phyloP scores from a whole-genome alignment of 2,113 vertebrate species.

The Delphinapterus leucas region DNA sequence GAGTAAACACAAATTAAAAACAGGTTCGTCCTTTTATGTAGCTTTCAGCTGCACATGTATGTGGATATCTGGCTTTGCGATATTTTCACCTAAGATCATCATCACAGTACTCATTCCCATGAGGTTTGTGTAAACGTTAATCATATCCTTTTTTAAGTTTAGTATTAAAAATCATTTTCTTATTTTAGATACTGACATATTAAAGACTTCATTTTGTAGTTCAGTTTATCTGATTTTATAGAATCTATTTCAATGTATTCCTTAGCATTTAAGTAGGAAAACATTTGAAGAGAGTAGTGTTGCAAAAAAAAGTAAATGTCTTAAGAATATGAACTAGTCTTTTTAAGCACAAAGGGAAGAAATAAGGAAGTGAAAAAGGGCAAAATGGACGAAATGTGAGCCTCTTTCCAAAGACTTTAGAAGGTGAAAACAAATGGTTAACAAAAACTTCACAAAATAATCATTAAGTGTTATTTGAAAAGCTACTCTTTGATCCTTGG shows the following conservation, averaged over 20 bases:
- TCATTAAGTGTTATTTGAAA: neutral
- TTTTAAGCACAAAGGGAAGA: neutral
- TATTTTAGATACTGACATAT: neutral
- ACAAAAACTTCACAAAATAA: neutral
- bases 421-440: neutral
- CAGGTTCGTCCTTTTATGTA: neutral
- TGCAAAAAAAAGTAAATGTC: neutral
- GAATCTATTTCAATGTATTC: neutral
- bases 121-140: neutral
- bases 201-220: neutral
- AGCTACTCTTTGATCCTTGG: neutral
- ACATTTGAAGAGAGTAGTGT: neutral
- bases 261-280: neutral
- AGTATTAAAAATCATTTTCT: neutral
- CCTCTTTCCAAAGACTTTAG: neutral
- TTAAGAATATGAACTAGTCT: neutral
- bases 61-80: accelerated
- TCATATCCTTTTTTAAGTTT: neutral
- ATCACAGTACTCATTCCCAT: neutral
- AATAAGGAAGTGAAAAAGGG: neutral
- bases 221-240: neutral
- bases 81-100: neutral
- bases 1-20: neutral
- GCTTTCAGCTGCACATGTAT: neutral
- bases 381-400: neutral